Conservation (phyloP, 2,888 invertebrate genomes). For the Chloroclysta siterata region DNA sequence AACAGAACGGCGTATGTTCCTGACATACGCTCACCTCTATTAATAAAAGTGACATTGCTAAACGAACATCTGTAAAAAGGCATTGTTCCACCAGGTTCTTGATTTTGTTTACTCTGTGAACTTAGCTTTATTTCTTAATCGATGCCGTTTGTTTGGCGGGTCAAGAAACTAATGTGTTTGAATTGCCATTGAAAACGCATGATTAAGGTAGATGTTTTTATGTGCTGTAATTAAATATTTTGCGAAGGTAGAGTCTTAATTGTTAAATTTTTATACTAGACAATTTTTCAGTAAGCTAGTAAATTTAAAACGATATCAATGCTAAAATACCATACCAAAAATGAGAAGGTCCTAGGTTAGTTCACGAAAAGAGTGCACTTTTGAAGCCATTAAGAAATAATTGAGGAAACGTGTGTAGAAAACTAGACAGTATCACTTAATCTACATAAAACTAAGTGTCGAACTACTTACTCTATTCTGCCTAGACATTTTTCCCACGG, state of each 20-base stretch:
- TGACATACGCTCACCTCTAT: constrained; percentile 35
- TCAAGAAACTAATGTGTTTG: constrained; percentile 36
- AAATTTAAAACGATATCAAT: too few species aligned
- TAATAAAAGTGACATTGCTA: constrained; percentile 40
- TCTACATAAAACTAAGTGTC: constrained; percentile 51
- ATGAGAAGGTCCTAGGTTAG: background rate
- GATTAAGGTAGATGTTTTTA: constrained; percentile 5
- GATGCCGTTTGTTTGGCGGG: constrained; percentile 33
- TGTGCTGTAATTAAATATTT: background rate
- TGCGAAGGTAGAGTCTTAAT: background rate
- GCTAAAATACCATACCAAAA: background rate
- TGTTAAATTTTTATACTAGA: background rate
- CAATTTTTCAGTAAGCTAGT: background rate
- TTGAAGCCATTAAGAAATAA: constrained; percentile 46
- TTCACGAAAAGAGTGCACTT: constrained; percentile 6
- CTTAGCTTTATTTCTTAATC: constrained; percentile 32
- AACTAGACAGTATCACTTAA: constrained; percentile 52
- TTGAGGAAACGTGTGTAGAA: constrained; percentile 54
- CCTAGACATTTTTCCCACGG: constrained; percentile 59
- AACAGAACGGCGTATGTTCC: constrained; percentile 26
- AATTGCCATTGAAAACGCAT: constrained; percentile 32
- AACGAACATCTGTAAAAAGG: constrained; percentile 30
- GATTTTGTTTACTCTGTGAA: constrained; percentile 40
- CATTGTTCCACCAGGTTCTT: constrained; percentile 37
- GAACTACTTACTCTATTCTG: constrained; percentile 47